Evolutionary conservation across 30 jellyfish, hydroid and myxozoan species (phyloP).

Genomic region (Haliclystus octoradiatus): DNA sequence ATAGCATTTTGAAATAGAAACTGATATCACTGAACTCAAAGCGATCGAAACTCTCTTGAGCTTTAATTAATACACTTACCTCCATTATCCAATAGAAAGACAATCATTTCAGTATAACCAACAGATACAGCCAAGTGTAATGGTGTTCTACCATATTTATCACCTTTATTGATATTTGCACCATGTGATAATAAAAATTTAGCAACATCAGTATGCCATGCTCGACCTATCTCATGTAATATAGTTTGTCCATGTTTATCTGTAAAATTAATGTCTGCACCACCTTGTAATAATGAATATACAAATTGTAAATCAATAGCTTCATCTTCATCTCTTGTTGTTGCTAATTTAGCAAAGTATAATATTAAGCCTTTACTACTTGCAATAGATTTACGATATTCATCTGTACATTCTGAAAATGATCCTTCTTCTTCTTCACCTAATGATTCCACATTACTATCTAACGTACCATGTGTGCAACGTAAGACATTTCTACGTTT

Average conservation of each 20-base stretch:
- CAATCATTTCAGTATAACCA: constrained; percentile 64
- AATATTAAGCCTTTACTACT: constrained; percentile 61
- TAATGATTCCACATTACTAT: constrained; percentile 67
- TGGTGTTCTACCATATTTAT: constrained; percentile 59
- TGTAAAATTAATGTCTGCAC: constrained; percentile 65
- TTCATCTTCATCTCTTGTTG: constrained; percentile 73
- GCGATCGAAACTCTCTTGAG: no score
- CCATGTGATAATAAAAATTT: constrained; percentile 53
- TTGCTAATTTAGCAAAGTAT: constrained; percentile 69
- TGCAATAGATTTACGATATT: constrained; percentile 32
- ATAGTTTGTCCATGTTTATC: constrained; percentile 71
- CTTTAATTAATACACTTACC: no score
- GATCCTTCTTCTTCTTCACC: constrained; percentile 38
- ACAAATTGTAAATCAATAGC: constrained; percentile 60
- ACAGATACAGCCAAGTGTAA: constrained; percentile 67
- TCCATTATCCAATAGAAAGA: constrained; percentile 52
- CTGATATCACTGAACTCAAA: no score
- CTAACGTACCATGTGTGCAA: constrained; percentile 74
- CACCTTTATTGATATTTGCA: constrained; percentile 70
- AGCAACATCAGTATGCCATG: constrained; percentile 81
- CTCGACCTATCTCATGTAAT: constrained; percentile 58
- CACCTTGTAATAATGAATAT: constrained; percentile 60
- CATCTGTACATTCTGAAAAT: constrained; percentile 10
- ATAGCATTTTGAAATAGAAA: no score
- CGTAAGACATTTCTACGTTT: constrained; percentile 42